Evolutionary conservation across 2,113 vertebrate species (phyloP).

Genomic region (Lampris megalopsis): DNA sequence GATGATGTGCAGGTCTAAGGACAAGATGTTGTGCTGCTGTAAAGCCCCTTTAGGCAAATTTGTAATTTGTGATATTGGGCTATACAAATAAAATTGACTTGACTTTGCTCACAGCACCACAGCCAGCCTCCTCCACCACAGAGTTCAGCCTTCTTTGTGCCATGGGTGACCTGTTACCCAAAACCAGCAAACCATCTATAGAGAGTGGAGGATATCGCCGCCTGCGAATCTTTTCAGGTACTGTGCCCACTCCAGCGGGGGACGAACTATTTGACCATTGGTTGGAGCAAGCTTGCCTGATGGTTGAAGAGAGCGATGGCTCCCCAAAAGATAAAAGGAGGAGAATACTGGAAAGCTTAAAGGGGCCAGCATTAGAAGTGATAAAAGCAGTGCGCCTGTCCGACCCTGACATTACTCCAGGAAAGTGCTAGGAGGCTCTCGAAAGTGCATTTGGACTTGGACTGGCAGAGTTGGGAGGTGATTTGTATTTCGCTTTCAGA

Average conservation of each 20-base stretch:
- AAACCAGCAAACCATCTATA: not conserved
- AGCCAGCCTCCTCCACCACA: not conserved
- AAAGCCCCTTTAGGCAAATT: no score
- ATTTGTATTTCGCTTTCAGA: slow-evolving; percentile 10
- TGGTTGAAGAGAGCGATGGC: slow-evolving; percentile 27
- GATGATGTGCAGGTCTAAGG: not conserved
- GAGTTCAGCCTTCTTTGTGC: not conserved
- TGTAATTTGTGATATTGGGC: no score
- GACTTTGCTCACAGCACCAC: not conserved
- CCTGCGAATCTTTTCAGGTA: slow-evolving; percentile 18
- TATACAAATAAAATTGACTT: no score
- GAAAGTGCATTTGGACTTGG: slow-evolving; percentile 22
- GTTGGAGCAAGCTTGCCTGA: no score
- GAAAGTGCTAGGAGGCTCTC: slow-evolving; percentile 17
- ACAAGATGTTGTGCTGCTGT: no score
- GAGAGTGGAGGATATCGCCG: slow-evolving; percentile 3
- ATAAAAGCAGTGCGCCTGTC: slow-evolving; percentile 7
- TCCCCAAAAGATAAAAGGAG: slow-evolving; percentile 21
- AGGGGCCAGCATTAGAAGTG: not conserved
- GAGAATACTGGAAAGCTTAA: slow-evolving; percentile 27
- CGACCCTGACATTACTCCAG: slow-evolving; percentile 16
- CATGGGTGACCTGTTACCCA: not conserved
- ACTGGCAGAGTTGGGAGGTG: slow-evolving; percentile 22
- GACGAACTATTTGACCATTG: slow-evolving; percentile 15
- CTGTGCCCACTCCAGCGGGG: slow-evolving; percentile 10